Evolutionary conservation across 92 coral and sea anemone genomes (phyloP), one percentile per base, ranked within the genome.

Genomic region (Micromussa lordhowensis): DNA sequence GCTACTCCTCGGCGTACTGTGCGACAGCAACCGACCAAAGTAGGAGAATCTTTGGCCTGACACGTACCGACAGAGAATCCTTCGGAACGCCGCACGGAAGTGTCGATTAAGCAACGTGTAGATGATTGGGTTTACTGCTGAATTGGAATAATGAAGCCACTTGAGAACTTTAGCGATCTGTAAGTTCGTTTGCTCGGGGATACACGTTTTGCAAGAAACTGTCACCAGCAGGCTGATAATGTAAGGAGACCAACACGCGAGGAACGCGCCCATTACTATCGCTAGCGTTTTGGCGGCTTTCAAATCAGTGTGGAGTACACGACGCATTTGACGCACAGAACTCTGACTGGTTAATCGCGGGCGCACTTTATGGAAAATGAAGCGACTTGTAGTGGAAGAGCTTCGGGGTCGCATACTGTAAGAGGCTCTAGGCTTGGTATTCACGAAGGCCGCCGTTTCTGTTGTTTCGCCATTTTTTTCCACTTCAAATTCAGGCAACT

Each of bases 91-190:
- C 44, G 94, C 92, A 34, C 98, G 90, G 88, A 95, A 93, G 34
- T 91, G 81, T 51, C 96, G 93, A 81, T 95, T 95, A 29, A 95
- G 87, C 34, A 92, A 82, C 28, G 98, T 90, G 71, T 95, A 95
- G 32, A 95, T 95, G 69, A 95, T 88, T 5, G 98, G 98, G 77
- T 95, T 95, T 59, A 95, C 90, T 24, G 96, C 92, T 61, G 96
- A 93, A 88, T 95, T 95, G 28, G 96, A 91, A 82, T 95, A 95
- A 83, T 93, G 96, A 58, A 95, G 96, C 98, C 98, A 95, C 86
- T 95, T 95, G 63, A 92, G 89, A 8, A 91, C 85, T 35, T 77
- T 82, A 3, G 78, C 90, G 61, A 93, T 66, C 31, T 75, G 34
- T 2, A 84, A 14, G 61, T 83, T 84, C 36, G 86, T 66, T 49